Evolutionary conservation across 2,113 vertebrate genomes (phyloP).

Genomic region (Dendropsophus ebraccatus): DNA sequence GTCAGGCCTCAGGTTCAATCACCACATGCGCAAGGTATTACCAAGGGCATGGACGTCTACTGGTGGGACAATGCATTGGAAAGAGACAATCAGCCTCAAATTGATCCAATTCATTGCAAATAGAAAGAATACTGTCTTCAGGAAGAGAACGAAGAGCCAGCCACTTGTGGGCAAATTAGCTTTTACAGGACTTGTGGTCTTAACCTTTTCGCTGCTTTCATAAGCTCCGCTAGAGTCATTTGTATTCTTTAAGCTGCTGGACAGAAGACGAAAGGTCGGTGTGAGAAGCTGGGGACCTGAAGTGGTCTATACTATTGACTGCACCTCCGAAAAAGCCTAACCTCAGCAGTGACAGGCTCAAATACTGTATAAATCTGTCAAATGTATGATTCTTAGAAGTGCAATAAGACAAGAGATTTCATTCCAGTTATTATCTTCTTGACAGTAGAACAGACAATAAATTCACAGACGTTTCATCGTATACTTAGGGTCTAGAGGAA

Average conservation of each 20-base stretch:
- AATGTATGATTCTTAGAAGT: neutral
- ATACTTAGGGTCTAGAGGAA: neutral
- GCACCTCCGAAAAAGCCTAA: too few species aligned
- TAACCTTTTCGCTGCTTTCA: slow-evolving; percentile 30
- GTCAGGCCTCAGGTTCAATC: slow-evolving; percentile 72
- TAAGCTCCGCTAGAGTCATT: neutral
- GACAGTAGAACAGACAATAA: neutral
- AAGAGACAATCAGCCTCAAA: slow-evolving; percentile 71
- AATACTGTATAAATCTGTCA: neutral
- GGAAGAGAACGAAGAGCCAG: slow-evolving; percentile 64
- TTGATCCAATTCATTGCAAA: slow-evolving; percentile 67
- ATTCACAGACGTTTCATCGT: neutral
- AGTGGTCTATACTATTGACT: neutral
- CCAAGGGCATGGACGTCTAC: slow-evolving; percentile 70
- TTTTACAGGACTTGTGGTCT: slow-evolving; percentile 20
- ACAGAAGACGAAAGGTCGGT: neutral
- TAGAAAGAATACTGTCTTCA: slow-evolving; percentile 69
- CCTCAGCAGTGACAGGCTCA: neutral
- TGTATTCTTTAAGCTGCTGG: neutral
- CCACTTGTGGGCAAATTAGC: slow-evolving; percentile 57
- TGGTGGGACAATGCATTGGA: slow-evolving; percentile 68
- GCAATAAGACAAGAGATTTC: neutral
- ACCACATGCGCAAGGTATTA: slow-evolving; percentile 70
- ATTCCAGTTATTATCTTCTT: neutral
- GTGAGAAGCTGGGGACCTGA: neutral